Evolutionary conservation across 2,888 invertebrate species (phyloP), one percentile per base, ranked within the genome.

Genomic region (Dynastes maya): DNA sequence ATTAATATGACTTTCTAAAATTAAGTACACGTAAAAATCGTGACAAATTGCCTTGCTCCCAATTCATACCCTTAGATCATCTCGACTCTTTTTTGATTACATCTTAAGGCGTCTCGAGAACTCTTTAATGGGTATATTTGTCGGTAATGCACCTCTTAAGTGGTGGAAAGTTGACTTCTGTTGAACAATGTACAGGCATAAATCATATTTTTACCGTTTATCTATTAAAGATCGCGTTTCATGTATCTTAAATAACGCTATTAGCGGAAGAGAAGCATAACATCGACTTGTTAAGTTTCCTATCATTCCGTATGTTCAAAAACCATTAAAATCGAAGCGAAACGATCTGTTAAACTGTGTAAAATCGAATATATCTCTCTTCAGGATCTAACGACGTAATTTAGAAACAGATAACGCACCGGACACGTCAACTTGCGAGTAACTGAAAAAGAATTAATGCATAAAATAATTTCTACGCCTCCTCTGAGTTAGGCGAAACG

Each of bases 281-380:
- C 68, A 51, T 68, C 51, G 8, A 51, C 22, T 68, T 9, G 49
- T 32, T 68, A 16, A 68, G 68, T 27, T 68, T 16, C 22, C 27
- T 68, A 68, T 49, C 68, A 5, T 53, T n/a, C 49, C 13, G 22
- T 51, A 16, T 29, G 29, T 68, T 68, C 68, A 29, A 27, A 68
- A 68, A 11, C 68, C 51, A 68, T 68, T 68, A 68, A 68, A 68
- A 68, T 51, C 68, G 49, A 68, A 68, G 27, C 68, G 22, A 68
- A 68, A 68, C 51, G 29, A 68, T 68, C 51, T 68, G 51, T 27
- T 64, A 64, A 64, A 64, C 64, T 29, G 37, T 64, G 51, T 51
- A 51, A 68, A 51, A 22, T 68, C 29, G 68, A 22, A 22, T 68
- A 68, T 68, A 68, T 68, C 68, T 51, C 2, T 45, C 11, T 49